phyloP scores from a whole-genome alignment of 1,140 invertebrate genomes.

The Piezodorus guildinii region DNA sequence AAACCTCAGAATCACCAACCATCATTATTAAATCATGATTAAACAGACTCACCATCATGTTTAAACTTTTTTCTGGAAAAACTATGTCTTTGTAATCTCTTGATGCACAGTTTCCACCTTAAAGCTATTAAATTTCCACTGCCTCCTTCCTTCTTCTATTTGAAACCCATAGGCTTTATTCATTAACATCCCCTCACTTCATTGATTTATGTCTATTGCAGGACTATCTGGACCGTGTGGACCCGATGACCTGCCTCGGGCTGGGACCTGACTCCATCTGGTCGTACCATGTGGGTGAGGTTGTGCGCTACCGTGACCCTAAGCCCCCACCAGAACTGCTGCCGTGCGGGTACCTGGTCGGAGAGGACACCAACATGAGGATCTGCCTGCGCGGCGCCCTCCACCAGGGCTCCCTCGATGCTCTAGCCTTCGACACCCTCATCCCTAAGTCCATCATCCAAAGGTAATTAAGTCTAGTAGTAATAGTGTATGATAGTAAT shows the following conservation, averaged over 20 bases:
- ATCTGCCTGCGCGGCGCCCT: conserved; percentile 56
- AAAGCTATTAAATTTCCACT: too few species aligned
- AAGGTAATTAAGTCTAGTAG: conserved; percentile 45
- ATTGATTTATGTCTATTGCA: conserved; percentile 28
- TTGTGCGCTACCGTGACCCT: conserved; percentile 54
- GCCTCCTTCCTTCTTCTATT: too few species aligned
- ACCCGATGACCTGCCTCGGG: conserved; percentile 83
- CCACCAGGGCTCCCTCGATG: conserved; percentile 79
- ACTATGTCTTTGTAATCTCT: too few species aligned
- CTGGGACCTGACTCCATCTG: conserved; percentile 78
- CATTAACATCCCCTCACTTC: too few species aligned
- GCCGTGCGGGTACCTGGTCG: conserved; percentile 86
- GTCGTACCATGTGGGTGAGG: conserved; percentile 86
- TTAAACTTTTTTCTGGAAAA: too few species aligned
- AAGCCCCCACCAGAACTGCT: conserved; percentile 63
- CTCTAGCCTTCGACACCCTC: conserved; percentile 87
- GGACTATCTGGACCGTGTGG: conserved; percentile 85
- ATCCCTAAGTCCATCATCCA: conserved; percentile 94
- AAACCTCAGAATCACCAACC: too few species aligned
- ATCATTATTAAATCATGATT: too few species aligned
- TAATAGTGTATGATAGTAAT: too few species aligned
- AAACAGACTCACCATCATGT: too few species aligned
- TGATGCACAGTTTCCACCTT: too few species aligned
- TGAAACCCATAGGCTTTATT: too few species aligned
- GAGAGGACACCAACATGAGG: conserved; percentile 53